Conservation (phyloP, 2,113 vertebrate genomes). For the Parus major region DNA sequence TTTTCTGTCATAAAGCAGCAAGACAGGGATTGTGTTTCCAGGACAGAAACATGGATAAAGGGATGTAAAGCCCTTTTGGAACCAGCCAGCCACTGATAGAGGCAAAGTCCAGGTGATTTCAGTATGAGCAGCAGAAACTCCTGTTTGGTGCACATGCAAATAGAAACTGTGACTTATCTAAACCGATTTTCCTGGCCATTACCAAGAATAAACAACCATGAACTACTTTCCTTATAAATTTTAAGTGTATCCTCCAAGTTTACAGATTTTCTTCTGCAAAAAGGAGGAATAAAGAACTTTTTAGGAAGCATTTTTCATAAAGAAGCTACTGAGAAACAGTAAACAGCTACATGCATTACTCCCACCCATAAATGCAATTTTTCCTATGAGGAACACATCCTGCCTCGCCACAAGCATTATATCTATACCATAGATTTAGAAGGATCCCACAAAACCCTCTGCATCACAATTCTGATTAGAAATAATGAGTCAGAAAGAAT, state of each 20-base stretch:
- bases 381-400: background rate
- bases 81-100: background rate
- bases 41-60: background rate
- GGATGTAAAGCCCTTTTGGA: background rate
- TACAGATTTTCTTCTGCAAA: background rate
- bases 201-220: background rate
- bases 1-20: background rate
- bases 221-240: background rate
- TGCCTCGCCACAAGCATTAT: fast-evolving
- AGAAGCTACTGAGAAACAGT: background rate
- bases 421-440: background rate
- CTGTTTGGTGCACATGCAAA: background rate
- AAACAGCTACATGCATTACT: background rate
- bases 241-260: background rate
- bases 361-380: background rate
- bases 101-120: background rate
- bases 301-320: background rate
- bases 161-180: fast-evolving
- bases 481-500: background rate
- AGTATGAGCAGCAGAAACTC: background rate
- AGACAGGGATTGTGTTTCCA: background rate
- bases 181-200: background rate
- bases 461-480: background rate
- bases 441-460: background rate
- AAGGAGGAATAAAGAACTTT: background rate